A percentile compares a stretch with the other conserved stretches of the same genome.
phyloP scores from a whole-genome alignment of 2,888 invertebrate species.

The Tricholauxania praeusta region DNA sequence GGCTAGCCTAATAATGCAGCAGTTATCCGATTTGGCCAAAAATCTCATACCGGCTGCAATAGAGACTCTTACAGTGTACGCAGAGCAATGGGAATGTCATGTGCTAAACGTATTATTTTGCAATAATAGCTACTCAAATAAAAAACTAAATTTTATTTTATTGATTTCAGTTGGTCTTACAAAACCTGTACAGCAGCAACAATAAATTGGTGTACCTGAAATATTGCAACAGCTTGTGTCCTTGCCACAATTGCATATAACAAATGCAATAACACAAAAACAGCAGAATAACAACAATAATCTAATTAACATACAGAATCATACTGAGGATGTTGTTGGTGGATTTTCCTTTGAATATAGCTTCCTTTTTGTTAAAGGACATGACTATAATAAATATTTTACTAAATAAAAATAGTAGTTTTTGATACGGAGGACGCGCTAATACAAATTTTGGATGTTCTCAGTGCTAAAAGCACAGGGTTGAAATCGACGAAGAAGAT shows the following conservation, averaged over 20 bases:
- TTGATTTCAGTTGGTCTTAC: constrained; percentile 60
- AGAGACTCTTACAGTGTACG: constrained; percentile 76
- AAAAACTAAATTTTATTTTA: constrained; percentile 8
- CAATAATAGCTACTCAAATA: background rate
- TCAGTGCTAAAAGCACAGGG: too few species aligned
- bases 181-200: constrained; percentile 55
- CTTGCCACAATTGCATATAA: constrained; percentile 51
- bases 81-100: constrained; percentile 82
- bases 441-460: too few species aligned
- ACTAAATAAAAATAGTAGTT: too few species aligned
- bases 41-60: constrained; percentile 80
- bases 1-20: constrained; percentile 80
- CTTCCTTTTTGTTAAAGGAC: too few species aligned
- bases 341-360: constrained; percentile 13
- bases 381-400: too few species aligned
- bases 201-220: constrained; percentile 60
- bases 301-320: constrained; percentile 31
- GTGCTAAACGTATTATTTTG: constrained; percentile 65
- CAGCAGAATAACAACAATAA: constrained; percentile 17
- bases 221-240: constrained; percentile 63
- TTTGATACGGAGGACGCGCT: too few species aligned
- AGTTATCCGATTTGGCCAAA: constrained; percentile 81
- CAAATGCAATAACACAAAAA: background rate
- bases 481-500: too few species aligned
- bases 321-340: constrained; percentile 53